Base-by-base conservation (phyloP, 2,113 vertebrate species). In the Pogonocichla stellata region DNA sequence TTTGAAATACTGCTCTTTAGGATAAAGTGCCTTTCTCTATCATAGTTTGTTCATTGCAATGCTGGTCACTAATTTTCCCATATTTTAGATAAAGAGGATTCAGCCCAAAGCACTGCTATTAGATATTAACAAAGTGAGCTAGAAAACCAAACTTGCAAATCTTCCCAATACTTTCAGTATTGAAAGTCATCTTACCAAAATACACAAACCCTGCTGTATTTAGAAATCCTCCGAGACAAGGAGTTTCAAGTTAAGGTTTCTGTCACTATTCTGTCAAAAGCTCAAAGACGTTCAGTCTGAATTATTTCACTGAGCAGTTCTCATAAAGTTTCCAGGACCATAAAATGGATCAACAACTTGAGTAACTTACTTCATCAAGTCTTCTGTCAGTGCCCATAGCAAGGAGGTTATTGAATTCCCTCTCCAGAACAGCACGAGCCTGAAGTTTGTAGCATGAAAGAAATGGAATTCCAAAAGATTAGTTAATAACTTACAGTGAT, bases 371-470 rank as follows among this genome's bases (percentile, higher is more conserved):
- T 96, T 99, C 99, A 58, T 99, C 99, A 86, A 98, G 97, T 80
- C 98, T 99, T 90, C 99, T 97, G 74, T 99, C 99, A 3, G 99
- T 99, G 77, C 99, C 99, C n/a, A 98, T 72, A 56, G 98, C 95
- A 88, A 99, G 97, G 73, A 99, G 99, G 91, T 98, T 98, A 98
- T 98, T 99, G 92, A 99, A 99, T 92, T 99, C 99, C 22, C 98
- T 98, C 96, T 99, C 99, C 73, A 99, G 98, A 69, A 99, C 93
- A 9, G 99, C 96, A 94, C 99, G 98, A 65, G 99, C 99, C 99
- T 99, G 29, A 96, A 93, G 53, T 88, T 48, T 79, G 42, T 14
- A 82, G 69, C 50, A 69, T 0, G 0, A 56, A 86, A 86, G 56
- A 89, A 58, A 85, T 8, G 1, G 14, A 80, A 75, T 93, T 57